Evolutionary conservation across 2,797 vertebrate genomes (phyloP), one percentile per base, ranked within the genome.

Genomic region (Gobio occitaniae): DNA sequence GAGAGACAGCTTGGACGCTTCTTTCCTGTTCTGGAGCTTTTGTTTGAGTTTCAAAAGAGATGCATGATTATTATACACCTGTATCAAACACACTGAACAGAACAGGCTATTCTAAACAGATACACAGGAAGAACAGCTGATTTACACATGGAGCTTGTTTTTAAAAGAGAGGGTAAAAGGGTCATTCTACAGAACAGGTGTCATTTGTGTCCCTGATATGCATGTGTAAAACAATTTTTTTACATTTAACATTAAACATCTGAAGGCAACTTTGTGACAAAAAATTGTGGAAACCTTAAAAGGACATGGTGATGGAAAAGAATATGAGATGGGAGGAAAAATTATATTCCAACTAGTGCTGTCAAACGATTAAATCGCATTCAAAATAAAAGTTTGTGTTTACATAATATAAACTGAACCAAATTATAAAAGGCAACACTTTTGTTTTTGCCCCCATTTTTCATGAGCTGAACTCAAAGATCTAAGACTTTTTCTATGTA

Each of bases 1-100:
- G 52, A 87, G 63, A 84, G 80, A 86, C 68, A 85, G 70, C 36
- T 29, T 9, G 82, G 61, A 77, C 2, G 12, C 70, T 84, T 79
- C 47, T 75, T 77, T 70, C 48, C 48, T 66, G 44, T 63, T 77
- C 17, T 32, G 29, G 52, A 61, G 61, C 72, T n/a, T 70, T 68
- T 19, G 6, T 52, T 56, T 79, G 38, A 41, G 38, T 80, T 71
- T 72, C 38, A 77, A 78, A 84, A 66, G 17, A 82, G 48, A 25
- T 16, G 19, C n/a, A 44, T 72, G 83, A 79, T 74, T 65, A 56
- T 71, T 61, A 84, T 36, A 63, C n/a, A 2, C 61, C 44, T 72
- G 59, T 63, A 54, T 78, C 80, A 87, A 41, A 19, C 36, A 32
- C 3, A 38, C 19, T 15, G 10, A 74, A 83, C 65, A 66, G 59